Percentiles rank a stretch among this genome's conserved stretches.
These are phyloP conservation scores for Chiloscyllium punctatum DNA, from an alignment of 2,797 vertebrate species.

Conservation along the genomic window DNA sequence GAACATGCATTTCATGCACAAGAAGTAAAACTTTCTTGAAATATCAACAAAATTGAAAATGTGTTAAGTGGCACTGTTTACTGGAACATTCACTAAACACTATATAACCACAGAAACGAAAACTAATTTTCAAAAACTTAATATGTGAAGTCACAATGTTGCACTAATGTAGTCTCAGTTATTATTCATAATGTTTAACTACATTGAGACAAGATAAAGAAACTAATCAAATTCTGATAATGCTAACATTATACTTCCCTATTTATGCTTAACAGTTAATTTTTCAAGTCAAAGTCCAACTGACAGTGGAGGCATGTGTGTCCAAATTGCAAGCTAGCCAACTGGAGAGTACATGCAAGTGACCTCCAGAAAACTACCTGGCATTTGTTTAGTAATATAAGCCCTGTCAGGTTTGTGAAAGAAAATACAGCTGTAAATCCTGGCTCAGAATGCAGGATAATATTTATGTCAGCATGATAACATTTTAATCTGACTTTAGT, in stretches of 20 bases:
- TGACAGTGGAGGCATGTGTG: not conserved
- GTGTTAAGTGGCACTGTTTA: not conserved
- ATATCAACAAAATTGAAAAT: not conserved
- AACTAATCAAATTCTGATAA: not conserved
- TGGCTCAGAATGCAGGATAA: not conserved
- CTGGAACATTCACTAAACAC: not conserved
- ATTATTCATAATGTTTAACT: not conserved
- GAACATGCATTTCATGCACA: not conserved
- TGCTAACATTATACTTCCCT: not conserved
- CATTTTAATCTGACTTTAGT: not conserved
- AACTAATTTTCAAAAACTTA: not conserved
- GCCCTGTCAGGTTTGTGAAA: too few relatives aligned
- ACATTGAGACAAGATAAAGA: not conserved
- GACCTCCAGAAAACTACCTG: not conserved
- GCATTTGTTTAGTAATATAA: not conserved
- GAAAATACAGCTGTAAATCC: not conserved
- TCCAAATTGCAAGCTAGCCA: not conserved
- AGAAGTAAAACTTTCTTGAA: not conserved
- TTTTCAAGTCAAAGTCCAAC: not conserved
- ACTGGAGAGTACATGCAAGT: not conserved
- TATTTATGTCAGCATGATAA: not conserved
- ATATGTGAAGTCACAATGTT: not conserved
- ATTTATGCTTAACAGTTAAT: not conserved
- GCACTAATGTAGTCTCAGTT: not conserved
- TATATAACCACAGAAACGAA: not conserved